These are phyloP conservation scores for Xylophagus ater DNA, from an alignment of 2,888 invertebrate genomes.

Conservation along the genomic window DNA sequence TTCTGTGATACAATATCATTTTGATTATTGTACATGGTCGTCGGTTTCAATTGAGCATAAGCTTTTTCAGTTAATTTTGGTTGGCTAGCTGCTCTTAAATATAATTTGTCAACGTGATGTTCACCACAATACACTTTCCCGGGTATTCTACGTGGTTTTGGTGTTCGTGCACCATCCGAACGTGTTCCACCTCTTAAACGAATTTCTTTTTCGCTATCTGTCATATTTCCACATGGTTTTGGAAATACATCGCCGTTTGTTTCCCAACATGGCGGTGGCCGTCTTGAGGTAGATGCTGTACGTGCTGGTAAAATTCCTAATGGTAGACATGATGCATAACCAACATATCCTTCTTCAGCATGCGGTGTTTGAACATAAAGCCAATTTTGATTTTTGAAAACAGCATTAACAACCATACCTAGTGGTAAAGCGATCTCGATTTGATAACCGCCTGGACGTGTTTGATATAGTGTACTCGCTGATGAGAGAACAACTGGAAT, in stretches of 20 bases:
- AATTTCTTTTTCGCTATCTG: constrained; percentile 62
- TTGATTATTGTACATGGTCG: constrained; percentile 22
- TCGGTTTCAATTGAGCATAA: constrained; percentile 36
- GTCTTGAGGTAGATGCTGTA: constrained; percentile 25
- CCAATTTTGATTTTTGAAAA: constrained; percentile 78
- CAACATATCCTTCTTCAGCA: constrained; percentile 71
- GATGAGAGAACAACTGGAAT: constrained; percentile 73
- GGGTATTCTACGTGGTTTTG: constrained; percentile 31
- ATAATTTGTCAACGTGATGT: constrained; percentile 59
- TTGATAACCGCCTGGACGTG: constrained; percentile 55
- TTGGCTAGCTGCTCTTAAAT: constrained; percentile 50
- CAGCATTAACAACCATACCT: constrained; percentile 77
- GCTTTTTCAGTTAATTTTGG: constrained; percentile 40
- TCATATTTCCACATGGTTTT: constrained; percentile 68
- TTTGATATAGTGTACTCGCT: constrained; percentile 62
- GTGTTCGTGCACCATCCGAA: constrained; percentile 55
- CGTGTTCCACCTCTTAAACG: constrained; percentile 50
- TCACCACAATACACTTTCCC: constrained; percentile 50
- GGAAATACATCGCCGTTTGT: constrained; percentile 72
- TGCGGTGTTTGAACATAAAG: constrained; percentile 77
- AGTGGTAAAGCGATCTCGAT: constrained; percentile 59
- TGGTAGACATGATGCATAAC: constrained; percentile 65
- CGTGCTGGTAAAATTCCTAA: constrained; percentile 55
- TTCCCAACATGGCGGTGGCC: constrained; percentile 67
- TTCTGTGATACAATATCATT: constrained; percentile 2